Conservation (phyloP, 2,888 invertebrate genomes). For the Auanema freiburgensis region DNA sequence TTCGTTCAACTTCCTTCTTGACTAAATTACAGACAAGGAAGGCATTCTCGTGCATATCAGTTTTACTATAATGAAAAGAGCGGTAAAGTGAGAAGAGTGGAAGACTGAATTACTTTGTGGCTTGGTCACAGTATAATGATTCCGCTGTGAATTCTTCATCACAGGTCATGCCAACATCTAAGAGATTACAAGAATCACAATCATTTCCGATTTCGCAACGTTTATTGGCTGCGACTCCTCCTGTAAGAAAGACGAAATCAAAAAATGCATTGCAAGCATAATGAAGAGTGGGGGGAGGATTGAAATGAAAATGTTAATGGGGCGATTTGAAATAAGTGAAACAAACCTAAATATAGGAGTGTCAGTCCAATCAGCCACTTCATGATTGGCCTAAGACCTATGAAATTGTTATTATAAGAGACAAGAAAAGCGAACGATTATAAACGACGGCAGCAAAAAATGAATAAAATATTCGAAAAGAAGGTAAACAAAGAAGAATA, state of each 20-base stretch:
- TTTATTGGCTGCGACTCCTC: constrained; percentile 33
- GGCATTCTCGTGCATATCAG: constrained; percentile 59
- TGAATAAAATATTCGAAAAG: too few species aligned
- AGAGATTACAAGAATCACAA: constrained; percentile 44
- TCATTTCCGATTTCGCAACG: constrained; percentile 52
- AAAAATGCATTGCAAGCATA: neutral
- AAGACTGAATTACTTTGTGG: constrained; percentile 42
- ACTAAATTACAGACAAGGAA: constrained; percentile 57
- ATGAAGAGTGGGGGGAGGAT: neutral
- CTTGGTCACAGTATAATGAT: constrained; percentile 50
- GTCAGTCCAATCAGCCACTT: too few species aligned
- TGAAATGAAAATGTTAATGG: neutral
- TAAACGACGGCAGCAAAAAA: too few species aligned
- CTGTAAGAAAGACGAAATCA: constrained; percentile 18
- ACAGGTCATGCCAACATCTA: constrained; percentile 43
- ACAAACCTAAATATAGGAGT: too few species aligned
- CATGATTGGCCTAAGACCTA: too few species aligned
- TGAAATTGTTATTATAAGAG: too few species aligned
- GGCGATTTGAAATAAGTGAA: too few species aligned
- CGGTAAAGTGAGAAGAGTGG: neutral
- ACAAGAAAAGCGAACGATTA: too few species aligned
- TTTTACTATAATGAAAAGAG: constrained; percentile 44
- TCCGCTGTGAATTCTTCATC: constrained; percentile 44
- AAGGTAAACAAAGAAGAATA: too few species aligned
- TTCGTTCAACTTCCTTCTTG: constrained; percentile 45